Evolutionary conservation across 2,888 invertebrate genomes (phyloP), one percentile per base, ranked within the genome.

Genomic region (Argyresthia albistria): DNA sequence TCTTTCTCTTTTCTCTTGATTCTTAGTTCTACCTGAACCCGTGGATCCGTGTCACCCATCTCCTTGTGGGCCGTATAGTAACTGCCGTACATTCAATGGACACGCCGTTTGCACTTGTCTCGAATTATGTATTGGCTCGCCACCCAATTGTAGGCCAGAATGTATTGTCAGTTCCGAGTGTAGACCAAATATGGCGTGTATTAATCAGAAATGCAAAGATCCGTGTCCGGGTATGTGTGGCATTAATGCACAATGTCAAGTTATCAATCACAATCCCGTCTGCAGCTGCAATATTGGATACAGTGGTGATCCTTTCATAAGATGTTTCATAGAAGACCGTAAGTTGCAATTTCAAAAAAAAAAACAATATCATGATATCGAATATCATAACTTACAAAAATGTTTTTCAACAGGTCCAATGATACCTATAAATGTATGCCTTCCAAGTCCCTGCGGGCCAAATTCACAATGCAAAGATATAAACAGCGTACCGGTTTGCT

Each of bases 151-250:
- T 76, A 89, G 91, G 61, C 94, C 93, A 2, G 93, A 94, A 79
- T 95, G 94, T 78, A 89, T 93, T 58, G 91, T 93, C 60, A 94
- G 93, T 74, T 91, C 93, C 0, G 94, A 95, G 71, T 95, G 95
- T 78, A 84, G 91, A 55, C 89, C 91, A 59, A 89, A 93, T 63
- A 89, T 90, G 78, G 93, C 95, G 49, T 95, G 95, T 70, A 90
- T 93, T 59, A 92, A 91, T 72, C 92, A 93, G 70, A 93, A 93
- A 79, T 95, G 95, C 71, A 86, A 88, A 55, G 92, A 94, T 76
- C 94, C 95, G 36, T 95, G 95, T 73, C 89, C 90, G 50, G 93
- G 93, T 59, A 91, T 92, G 54, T 95, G 95, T 66, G 95, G 95
- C 51, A 82, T 90, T 53, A 92, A 94, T 67, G 93, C 95, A 43